A percentile compares a stretch with the other conserved stretches of the same genome.
Conservation (phyloP, 35 echinoderm and acorn worm species). For the Ophiothrix spiculata region DNA sequence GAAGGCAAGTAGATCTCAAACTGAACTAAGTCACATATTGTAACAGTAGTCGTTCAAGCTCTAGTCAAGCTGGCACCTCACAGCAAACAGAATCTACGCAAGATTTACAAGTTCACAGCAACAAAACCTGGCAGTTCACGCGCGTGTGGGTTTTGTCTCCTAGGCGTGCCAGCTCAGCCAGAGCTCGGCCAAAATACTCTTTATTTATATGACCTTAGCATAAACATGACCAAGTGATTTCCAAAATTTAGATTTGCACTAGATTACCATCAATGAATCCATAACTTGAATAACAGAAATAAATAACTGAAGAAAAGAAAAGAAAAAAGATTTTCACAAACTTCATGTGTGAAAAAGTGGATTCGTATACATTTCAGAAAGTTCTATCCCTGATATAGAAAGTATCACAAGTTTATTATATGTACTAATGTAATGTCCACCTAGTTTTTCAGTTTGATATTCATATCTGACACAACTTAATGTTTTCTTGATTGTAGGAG, state of each 20-base stretch:
- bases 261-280: no score
- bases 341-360: neutral
- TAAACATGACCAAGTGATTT: no score
- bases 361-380: neutral
- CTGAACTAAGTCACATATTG: neutral
- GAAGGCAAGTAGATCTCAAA: conserved; percentile 29
- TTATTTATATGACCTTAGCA: neutral
- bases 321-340: neutral
- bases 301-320: neutral
- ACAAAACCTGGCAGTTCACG: neutral
- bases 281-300: no score
- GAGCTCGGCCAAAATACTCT: neutral
- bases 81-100: no score
- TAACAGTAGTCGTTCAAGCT: neutral
- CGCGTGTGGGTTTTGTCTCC: neutral
- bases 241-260: no score
- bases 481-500: conserved; percentile 8
- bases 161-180: no score
- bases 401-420: neutral
- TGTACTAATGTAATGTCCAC: neutral
- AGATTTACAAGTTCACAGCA: no score
- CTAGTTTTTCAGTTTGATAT: neutral
- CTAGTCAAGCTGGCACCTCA: neutral
- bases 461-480: neutral
- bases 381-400: neutral